Evolutionary conservation across 2,797 vertebrate species (phyloP), one percentile per base, ranked within the genome.

Genomic region (Lepidocolaptes lacrymiger): DNA sequence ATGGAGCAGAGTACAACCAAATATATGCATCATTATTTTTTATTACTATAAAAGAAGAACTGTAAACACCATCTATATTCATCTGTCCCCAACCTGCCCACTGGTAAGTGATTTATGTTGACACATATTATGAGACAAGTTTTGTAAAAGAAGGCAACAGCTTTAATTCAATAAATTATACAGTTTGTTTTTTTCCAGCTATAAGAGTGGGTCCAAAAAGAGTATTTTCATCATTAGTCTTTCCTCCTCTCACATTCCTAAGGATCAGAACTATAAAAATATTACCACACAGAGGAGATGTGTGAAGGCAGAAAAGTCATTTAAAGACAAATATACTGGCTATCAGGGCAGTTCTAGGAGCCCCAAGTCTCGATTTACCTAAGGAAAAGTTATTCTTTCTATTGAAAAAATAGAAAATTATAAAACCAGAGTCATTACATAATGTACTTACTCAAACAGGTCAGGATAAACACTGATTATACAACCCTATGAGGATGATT

Each of bases 31-130:
- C 68, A 77, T 88, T 95, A 95, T 89, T 96, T 96, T 96, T 92
- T 94, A 93, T 95, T 92, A 92, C 85, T 91, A 80, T 78, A 89
- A 92, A 89, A 93, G 64, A 83, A 88, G 72, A 95, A 83, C 37
- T 83, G 86, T 74, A 96, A 94, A 91, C 91, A 91, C 14, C 89
- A 95, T 88, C 85, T 88, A 92, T 93, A 93, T 78, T 91, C 82
- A 96, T 96, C 79, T 93, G 39, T 86, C 89, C 78, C 48, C 67
- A 95, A 59, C 83, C 73, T 81, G 58, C 66, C 76, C 66, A 86
- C 55, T 87, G 43, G 19, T 92, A 94, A 94, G 67, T 93, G 91
- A 95, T 93, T 96, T 96, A 93, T 93, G 82, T 66, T 93, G 92
- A 73, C 59, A 75, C 7, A 14, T 63, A 80, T 54, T 91, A 88